Evolutionary conservation across 2,888 invertebrate species (phyloP).

Genomic region (Graphium colonna): DNA sequence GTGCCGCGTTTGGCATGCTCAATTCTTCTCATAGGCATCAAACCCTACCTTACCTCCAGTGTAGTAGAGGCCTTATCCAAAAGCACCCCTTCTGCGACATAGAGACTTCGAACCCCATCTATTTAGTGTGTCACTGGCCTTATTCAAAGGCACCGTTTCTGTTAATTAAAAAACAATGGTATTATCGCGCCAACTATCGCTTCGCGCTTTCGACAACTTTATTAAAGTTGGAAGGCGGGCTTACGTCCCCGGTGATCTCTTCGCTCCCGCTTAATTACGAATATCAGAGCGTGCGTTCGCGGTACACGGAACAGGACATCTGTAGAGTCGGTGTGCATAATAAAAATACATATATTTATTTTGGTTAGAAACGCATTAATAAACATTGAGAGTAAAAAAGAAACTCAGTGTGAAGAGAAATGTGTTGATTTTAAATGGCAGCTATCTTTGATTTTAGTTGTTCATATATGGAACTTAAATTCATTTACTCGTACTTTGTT

Average conservation of each 20-base stretch:
- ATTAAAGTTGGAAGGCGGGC: constrained; percentile 17
- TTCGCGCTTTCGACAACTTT: constrained; percentile 11
- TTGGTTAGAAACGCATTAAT: not conserved
- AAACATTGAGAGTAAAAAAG: not conserved
- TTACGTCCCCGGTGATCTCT: constrained; percentile 27
- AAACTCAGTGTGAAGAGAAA: too few species aligned
- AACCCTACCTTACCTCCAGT: too few species aligned
- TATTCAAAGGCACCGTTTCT: too few species aligned
- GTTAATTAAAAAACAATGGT: constrained; percentile 18
- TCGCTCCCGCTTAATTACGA: constrained; percentile 40
- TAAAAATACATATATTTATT: not conserved
- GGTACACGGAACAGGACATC: constrained; percentile 21
- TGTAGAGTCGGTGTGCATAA: not conserved
- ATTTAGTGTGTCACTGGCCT: too few species aligned
- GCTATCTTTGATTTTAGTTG: too few species aligned
- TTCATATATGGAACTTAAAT: too few species aligned
- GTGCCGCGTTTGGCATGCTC: too few species aligned
- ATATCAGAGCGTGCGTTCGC: constrained; percentile 34
- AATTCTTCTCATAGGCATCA: too few species aligned
- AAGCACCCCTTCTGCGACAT: too few species aligned
- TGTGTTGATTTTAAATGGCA: too few species aligned
- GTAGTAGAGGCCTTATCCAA: too few species aligned
- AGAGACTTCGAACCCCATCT: too few species aligned
- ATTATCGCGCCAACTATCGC: constrained; percentile 12
- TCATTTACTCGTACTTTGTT: not conserved